phyloP scores from a whole-genome alignment of 2,113 vertebrate species.

The Axis porcinus region DNA sequence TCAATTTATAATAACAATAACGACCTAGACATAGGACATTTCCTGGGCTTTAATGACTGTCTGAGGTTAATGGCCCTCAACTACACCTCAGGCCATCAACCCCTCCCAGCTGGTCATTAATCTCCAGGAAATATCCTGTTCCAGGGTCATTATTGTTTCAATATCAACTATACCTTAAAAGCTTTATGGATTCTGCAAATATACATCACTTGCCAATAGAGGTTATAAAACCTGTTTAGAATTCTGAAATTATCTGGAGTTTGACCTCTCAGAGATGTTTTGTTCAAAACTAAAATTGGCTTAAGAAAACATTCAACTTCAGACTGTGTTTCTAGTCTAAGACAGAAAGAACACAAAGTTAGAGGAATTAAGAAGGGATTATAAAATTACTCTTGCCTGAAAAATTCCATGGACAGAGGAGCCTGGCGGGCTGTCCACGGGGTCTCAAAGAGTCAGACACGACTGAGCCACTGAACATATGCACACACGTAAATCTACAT shows the following conservation, averaged over 20 bases:
- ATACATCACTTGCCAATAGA: constrained; percentile 68
- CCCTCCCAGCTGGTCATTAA: constrained; percentile 84
- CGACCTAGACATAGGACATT: constrained; percentile 80
- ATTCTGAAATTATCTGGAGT: constrained; percentile 62
- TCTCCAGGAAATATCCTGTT: constrained; percentile 82
- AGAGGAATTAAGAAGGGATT: neutral
- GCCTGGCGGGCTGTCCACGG: neutral
- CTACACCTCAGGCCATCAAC: constrained; percentile 82
- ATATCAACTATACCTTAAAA: constrained; percentile 78
- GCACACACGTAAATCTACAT: neutral
- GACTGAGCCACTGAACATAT: neutral
- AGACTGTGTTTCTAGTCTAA: neutral
- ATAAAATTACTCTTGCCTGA: neutral
- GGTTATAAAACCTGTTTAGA: constrained; percentile 69
- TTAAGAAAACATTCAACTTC: constrained; percentile 20
- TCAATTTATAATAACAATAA: constrained; percentile 81
- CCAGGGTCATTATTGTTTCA: constrained; percentile 84
- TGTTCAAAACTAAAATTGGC: constrained; percentile 33
- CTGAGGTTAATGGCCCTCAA: constrained; percentile 84
- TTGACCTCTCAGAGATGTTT: constrained; percentile 53
- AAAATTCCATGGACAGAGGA: neutral
- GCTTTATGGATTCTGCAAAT: constrained; percentile 75
- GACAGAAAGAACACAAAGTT: neutral
- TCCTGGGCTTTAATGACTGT: constrained; percentile 84
- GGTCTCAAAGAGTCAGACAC: neutral